Conservation (phyloP, 1,140 invertebrate species). For the Lysiphlebus fabarum region DNA sequence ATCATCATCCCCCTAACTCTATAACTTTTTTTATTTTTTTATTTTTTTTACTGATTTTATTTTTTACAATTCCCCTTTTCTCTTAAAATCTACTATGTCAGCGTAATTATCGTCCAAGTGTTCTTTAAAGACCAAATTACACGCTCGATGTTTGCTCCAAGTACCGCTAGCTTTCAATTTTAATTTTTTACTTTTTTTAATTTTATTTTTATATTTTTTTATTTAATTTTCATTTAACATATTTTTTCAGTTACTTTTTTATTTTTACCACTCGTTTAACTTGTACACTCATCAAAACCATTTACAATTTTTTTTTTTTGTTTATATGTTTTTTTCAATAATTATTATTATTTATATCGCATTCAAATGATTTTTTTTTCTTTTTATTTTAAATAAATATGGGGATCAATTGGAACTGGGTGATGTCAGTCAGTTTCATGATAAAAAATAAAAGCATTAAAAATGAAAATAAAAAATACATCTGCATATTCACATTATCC, state of each 20-base stretch:
- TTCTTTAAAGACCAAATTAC: constrained; percentile 56
- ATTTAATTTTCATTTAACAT: constrained; percentile 16
- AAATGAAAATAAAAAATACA: no score
- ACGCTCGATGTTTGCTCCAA: constrained; percentile 51
- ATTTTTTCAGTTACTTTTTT: constrained; percentile 21
- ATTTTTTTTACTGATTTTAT: neutral
- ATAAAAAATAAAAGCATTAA: no score
- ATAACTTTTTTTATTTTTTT: constrained; percentile 10
- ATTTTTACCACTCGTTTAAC: constrained; percentile 24
- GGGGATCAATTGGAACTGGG: no score
- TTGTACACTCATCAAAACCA: constrained; percentile 22
- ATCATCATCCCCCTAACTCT: constrained; percentile 1
- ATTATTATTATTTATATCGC: no score
- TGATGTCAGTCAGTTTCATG: no score
- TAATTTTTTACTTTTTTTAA: constrained; percentile 13
- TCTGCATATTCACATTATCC: no score
- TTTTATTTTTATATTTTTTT: constrained; percentile 16
- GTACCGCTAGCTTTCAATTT: constrained; percentile 45
- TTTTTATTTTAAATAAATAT: no score
- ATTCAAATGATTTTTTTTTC: no score
- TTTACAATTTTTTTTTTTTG: constrained; percentile 34
- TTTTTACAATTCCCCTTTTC: constrained; percentile 10
- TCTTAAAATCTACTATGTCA: constrained; percentile 14
- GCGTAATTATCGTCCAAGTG: constrained; percentile 53
- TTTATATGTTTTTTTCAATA: constrained; percentile 30